Conservation (phyloP, 2,797 vertebrate genomes). For the Galago senegalensis region DNA sequence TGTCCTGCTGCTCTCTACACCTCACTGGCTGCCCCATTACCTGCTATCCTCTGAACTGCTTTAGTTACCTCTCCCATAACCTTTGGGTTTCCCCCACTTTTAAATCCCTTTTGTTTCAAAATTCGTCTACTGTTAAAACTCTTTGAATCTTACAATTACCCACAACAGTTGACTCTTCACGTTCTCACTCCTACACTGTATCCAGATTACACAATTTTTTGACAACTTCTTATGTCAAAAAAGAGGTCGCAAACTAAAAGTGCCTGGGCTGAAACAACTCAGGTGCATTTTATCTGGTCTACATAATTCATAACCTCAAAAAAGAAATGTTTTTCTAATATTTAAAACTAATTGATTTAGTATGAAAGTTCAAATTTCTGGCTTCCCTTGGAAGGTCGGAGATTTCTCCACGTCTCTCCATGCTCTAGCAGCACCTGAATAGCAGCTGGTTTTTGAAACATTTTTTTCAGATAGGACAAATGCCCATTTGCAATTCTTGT, state of each 20-base stretch:
- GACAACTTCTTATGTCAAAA: background rate
- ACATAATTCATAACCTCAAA: background rate
- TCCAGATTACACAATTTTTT: background rate
- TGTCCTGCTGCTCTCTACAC: background rate
- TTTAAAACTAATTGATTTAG: constrained; percentile 12
- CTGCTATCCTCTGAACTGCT: no score
- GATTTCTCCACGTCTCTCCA: background rate
- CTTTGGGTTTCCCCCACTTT: background rate
- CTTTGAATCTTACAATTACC: background rate
- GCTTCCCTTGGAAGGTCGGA: background rate
- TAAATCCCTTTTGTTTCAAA: background rate
- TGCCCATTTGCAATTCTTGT: background rate
- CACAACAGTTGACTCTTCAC: background rate
- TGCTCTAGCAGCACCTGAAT: background rate
- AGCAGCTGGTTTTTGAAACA: background rate
- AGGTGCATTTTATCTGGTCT: background rate
- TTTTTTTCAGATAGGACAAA: background rate
- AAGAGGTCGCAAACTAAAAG: background rate
- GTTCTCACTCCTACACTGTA: background rate
- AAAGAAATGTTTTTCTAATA: background rate
- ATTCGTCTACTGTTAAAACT: background rate
- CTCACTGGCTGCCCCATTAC: rapidly evolving
- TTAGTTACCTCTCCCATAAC: background rate
- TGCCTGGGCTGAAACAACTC: background rate
- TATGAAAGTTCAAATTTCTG: background rate